These are phyloP conservation scores for Cydia amplana DNA, from an alignment of 1,140 invertebrate species.

Conservation along the genomic window DNA sequence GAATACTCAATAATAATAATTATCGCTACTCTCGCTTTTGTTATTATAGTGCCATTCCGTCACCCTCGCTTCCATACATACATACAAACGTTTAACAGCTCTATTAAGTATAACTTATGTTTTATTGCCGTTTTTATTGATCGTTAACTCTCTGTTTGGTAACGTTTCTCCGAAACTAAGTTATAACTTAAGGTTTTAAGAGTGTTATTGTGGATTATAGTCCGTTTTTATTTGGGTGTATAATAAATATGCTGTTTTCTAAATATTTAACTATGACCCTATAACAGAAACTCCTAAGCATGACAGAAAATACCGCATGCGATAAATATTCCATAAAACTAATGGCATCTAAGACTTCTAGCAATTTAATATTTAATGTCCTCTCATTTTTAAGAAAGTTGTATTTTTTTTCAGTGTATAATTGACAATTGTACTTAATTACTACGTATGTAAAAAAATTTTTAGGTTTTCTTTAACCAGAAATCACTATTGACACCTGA, in stretches of 20 bases:
- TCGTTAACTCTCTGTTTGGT: slow-evolving; percentile 38
- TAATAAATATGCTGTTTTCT: slow-evolving; percentile 14
- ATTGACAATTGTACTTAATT: too few species aligned
- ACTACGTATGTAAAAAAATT: too few species aligned
- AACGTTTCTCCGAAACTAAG: slow-evolving; percentile 28
- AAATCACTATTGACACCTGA: too few species aligned
- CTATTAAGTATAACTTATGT: slow-evolving; percentile 42
- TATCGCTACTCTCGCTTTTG: slow-evolving; percentile 10
- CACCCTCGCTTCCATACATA: slow-evolving; percentile 12
- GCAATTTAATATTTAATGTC: too few species aligned
- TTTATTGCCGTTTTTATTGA: slow-evolving; percentile 39
- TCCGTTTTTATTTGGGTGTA: neutral
- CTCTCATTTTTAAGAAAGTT: too few species aligned
- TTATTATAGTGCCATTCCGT: slow-evolving; percentile 26
- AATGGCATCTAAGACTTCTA: too few species aligned
- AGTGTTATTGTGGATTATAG: slow-evolving; percentile 20
- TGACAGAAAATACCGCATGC: neutral
- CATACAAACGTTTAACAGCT: slow-evolving; percentile 27
- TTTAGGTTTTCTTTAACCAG: too few species aligned
- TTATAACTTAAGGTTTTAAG: slow-evolving; percentile 27
- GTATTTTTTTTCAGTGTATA: too few species aligned
- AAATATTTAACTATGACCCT: neutral
- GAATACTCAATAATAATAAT: neutral
- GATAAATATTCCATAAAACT: neutral
- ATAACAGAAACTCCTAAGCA: neutral